Percentiles rank a stretch among this genome's conserved stretches.
Evolutionary conservation across 2,888 invertebrate genomes (phyloP).

Genomic region (Ypsolopha sequella): DNA sequence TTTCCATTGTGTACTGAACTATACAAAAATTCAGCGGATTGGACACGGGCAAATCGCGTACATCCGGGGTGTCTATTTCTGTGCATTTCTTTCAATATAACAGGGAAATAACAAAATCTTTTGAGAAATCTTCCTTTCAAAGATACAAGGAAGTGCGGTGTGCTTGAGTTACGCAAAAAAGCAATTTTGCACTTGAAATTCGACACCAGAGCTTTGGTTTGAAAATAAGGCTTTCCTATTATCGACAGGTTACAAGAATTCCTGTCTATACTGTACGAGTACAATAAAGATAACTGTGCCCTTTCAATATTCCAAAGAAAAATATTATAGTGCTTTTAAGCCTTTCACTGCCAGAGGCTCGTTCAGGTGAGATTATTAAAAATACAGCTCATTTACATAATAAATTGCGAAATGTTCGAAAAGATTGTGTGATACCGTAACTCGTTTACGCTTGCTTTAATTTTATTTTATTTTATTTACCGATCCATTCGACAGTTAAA

Average conservation of each 20-base stretch:
- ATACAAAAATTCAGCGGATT: slow-evolving; percentile 56
- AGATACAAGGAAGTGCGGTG: slow-evolving; percentile 28
- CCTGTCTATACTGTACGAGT: no score
- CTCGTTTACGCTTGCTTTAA: slow-evolving; percentile 1
- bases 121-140: slow-evolving; percentile 15
- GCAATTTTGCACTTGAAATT: background rate
- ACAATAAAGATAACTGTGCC: no score
- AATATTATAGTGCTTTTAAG: no score
- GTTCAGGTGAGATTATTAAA: slow-evolving; percentile 19
- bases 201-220: background rate
- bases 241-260: no score
- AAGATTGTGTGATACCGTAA: slow-evolving; percentile 5
- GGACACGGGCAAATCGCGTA: slow-evolving; percentile 64
- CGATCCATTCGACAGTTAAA: background rate
- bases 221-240: background rate
- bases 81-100: slow-evolving; percentile 36
- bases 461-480: background rate
- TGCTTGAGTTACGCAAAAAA: slow-evolving; percentile 2
- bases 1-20: slow-evolving; percentile 63
- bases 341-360: slow-evolving; percentile 19
- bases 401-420: slow-evolving; percentile 16
- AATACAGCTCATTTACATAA: slow-evolving; percentile 23
- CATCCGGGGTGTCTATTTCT: slow-evolving; percentile 64
- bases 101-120: slow-evolving; percentile 45
- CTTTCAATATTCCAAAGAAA: no score